These are phyloP conservation scores for Euwallacea fornicatus DNA, from an alignment of 1,140 invertebrate species.

Conservation along the genomic window DNA sequence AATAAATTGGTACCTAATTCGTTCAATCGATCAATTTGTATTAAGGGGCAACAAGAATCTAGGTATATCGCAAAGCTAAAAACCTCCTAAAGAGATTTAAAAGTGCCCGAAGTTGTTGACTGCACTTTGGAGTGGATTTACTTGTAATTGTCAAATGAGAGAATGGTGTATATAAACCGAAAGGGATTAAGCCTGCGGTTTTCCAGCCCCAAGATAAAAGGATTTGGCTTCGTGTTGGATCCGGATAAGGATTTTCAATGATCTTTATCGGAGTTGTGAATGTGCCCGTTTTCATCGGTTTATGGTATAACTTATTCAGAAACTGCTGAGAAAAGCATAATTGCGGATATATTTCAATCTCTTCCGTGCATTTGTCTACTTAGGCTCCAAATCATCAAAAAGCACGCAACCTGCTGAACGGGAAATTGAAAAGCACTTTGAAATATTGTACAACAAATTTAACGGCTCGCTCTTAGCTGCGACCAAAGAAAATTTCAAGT, in stretches of 20 bases:
- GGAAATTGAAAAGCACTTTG: too few relatives aligned
- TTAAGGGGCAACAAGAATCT: too few relatives aligned
- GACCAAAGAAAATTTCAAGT: too few relatives aligned
- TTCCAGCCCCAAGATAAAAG: conserved; percentile 17
- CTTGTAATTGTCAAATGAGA: conserved; percentile 25
- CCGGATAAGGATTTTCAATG: too few relatives aligned
- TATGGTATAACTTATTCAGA: not conserved
- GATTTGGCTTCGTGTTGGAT: not conserved
- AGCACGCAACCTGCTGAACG: not conserved
- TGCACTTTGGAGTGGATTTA: conserved; percentile 13
- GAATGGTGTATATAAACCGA: conserved; percentile 16
- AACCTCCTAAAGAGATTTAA: conserved; percentile 8
- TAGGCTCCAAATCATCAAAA: not conserved
- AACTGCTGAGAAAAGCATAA: not conserved
- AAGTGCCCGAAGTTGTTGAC: conserved; percentile 10
- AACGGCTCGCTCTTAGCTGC: too few relatives aligned
- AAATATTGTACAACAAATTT: too few relatives aligned
- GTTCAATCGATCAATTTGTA: too few relatives aligned
- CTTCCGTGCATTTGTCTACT: conserved; percentile 6
- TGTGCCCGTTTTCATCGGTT: not conserved
- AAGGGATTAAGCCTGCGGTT: conserved; percentile 15
- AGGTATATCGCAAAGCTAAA: not conserved
- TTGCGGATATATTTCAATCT: conserved; percentile 1
- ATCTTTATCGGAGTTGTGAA: not conserved
- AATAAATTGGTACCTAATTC: too few relatives aligned